phyloP scores from a whole-genome alignment of 2,888 invertebrate genomes.

The Epiblema foenella region DNA sequence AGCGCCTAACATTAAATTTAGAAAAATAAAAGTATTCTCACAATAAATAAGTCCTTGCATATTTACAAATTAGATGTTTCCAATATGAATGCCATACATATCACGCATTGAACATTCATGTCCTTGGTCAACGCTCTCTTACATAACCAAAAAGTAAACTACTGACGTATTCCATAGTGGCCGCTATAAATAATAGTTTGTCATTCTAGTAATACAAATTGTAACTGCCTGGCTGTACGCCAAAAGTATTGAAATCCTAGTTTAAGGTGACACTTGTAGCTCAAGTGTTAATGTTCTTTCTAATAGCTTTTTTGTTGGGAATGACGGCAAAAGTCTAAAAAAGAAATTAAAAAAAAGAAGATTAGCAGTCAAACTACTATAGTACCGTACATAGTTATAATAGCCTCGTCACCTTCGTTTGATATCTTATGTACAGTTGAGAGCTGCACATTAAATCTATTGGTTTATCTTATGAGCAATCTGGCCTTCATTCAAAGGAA shows the following conservation, averaged over 20 bases:
- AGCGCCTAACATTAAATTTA: conserved; percentile 56
- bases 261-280: conserved; percentile 14
- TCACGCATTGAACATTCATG: conserved; percentile 3
- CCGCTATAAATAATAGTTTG: conserved; percentile 21
- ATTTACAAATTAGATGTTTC: conserved; percentile 41
- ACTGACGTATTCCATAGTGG: conserved; percentile 25
- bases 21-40: conserved; percentile 45
- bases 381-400: background rate
- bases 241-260: conserved; percentile 19
- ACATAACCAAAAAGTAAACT: conserved; percentile 6
- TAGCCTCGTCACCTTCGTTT: background rate
- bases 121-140: conserved; percentile 14
- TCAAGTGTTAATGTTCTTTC: background rate
- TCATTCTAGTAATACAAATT: conserved; percentile 25
- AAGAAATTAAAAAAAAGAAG: background rate
- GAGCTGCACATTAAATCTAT: conserved; percentile 21
- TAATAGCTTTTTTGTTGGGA: background rate
- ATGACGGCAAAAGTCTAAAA: background rate
- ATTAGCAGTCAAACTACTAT: background rate
- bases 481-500: conserved; percentile 27
- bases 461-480: conserved; percentile 10
- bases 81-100: conserved; percentile 26
- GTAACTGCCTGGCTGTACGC: conserved; percentile 10
- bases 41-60: conserved; percentile 43
- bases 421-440: background rate